These are phyloP conservation scores for Clytia hemisphaerica DNA, from an alignment of 30 jellyfish, hydroid and myxozoan species.

Conservation along the genomic window DNA sequence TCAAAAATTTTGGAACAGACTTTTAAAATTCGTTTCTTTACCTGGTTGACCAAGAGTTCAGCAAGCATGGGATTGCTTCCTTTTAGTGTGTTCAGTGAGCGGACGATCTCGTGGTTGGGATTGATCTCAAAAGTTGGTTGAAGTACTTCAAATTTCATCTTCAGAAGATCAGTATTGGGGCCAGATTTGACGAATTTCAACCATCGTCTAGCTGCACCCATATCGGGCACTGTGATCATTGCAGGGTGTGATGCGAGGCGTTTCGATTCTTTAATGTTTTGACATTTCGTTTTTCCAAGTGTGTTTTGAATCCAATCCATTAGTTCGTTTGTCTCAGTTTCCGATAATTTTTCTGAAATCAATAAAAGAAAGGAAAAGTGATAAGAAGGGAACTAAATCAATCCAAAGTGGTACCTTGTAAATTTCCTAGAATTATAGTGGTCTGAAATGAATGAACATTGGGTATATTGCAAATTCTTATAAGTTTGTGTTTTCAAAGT, in stretches of 20 bases:
- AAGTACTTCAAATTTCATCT: constrained; percentile 61
- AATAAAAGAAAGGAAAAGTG: neutral
- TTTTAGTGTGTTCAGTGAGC: constrained; percentile 52
- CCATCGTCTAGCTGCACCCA: constrained; percentile 99
- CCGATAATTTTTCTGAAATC: constrained; percentile 35
- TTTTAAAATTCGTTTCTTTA: too few species aligned
- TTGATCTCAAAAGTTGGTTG: constrained; percentile 90
- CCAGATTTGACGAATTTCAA: constrained; percentile 82
- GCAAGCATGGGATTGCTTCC: constrained; percentile 68
- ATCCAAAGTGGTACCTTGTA: too few species aligned
- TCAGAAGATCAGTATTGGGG: constrained; percentile 76
- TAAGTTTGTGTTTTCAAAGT: too few species aligned
- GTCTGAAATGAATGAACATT: too few species aligned
- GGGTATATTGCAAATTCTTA: too few species aligned
- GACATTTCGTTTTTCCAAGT: constrained; percentile 74
- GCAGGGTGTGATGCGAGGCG: constrained; percentile 96
- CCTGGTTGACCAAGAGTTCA: constrained; percentile 75
- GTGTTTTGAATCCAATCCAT: constrained; percentile 68
- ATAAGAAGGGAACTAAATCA: neutral
- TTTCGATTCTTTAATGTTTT: constrained; percentile 64
- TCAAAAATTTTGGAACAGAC: too few species aligned
- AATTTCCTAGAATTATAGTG: too few species aligned
- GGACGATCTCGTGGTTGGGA: constrained; percentile 79
- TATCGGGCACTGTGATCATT: constrained; percentile 96
- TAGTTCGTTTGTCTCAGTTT: constrained; percentile 50